Evolutionary conservation across 2,113 vertebrate species (phyloP).

Genomic region (Gasterosteus aculeatus): DNA sequence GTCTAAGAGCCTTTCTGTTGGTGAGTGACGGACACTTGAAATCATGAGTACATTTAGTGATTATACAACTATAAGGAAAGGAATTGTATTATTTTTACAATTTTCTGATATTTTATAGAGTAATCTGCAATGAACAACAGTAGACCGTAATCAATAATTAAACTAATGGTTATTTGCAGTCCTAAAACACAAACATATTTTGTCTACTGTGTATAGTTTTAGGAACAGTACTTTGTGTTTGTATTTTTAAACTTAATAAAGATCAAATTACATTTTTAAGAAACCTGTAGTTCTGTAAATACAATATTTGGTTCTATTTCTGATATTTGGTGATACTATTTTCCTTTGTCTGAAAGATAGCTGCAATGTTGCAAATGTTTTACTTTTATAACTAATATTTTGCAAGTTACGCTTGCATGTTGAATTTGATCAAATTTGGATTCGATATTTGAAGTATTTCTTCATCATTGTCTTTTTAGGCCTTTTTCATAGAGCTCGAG

Average conservation of each 20-base stretch:
- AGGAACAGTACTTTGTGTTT: conserved; percentile 3
- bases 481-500: background rate
- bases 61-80: background rate
- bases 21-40: background rate
- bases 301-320: conserved; percentile 14
- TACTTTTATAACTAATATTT: conserved; percentile 32
- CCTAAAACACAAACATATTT: background rate
- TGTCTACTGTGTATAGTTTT: background rate
- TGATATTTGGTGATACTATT: conserved; percentile 3
- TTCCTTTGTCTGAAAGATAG: conserved; percentile 14
- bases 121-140: background rate
- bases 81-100: background rate
- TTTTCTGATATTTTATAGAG: conserved; percentile 8
- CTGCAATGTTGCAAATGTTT: background rate
- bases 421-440: conserved; percentile 14
- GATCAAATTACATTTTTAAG: background rate
- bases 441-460: conserved; percentile 14
- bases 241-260: conserved; percentile 5
- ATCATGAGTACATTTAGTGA: background rate
- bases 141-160: background rate
- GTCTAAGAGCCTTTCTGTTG: background rate
- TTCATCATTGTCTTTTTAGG: conserved; percentile 31
- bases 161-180: background rate
- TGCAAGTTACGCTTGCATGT: conserved; percentile 26
- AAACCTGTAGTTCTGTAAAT: conserved; percentile 25